Evolutionary conservation across 2,888 invertebrate genomes (phyloP), one percentile per base, ranked within the genome.

Genomic region (Drosophila yooni): DNA sequence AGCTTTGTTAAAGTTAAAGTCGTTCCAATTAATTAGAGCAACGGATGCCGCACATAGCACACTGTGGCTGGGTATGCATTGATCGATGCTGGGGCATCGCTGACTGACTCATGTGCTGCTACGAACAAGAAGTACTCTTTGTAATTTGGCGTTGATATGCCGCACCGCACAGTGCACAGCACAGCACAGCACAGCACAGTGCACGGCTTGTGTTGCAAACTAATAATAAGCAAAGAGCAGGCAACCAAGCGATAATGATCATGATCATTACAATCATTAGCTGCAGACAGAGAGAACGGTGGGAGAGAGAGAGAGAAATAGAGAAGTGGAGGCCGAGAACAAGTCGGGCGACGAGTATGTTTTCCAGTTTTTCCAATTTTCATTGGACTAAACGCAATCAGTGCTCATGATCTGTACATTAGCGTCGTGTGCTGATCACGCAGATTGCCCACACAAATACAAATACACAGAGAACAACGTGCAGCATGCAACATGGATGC

Each of bases 401-500:
- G 75, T 88, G 88, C 86, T 83, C 89, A 89, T 90, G 91, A 89
- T 89, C 91, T 84, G 82, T 81, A 91, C 91, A 89, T 91, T 91
- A 89, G 83, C 85, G 91, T 89, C 81, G 89, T 87, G 85, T 84
- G 83, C 80, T 88, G 91, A 89, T 89, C 91, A 78, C 74, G 76
- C 80, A 87, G 91, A 79, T 90, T 88, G 83, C 76, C 66, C 73
- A 86, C 73, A 74, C 53, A 72, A 59, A 68, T 33, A 74, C 46
- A 70, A 21, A 40, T 13, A 27, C 11, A 25, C 1, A 43, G 43
- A 31, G 10, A 48, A 61, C 21, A 57, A 38, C 18, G 27, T 18
- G 36, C 27, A 25, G 27, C 25, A 21, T 33, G 48, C 31, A 68
- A 71, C 57, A 69, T 58, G 48, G 54, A 36, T 40, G 63, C 50